phyloP scores from a whole-genome alignment of 2,113 vertebrate species.

The Seriola aureovittata region DNA sequence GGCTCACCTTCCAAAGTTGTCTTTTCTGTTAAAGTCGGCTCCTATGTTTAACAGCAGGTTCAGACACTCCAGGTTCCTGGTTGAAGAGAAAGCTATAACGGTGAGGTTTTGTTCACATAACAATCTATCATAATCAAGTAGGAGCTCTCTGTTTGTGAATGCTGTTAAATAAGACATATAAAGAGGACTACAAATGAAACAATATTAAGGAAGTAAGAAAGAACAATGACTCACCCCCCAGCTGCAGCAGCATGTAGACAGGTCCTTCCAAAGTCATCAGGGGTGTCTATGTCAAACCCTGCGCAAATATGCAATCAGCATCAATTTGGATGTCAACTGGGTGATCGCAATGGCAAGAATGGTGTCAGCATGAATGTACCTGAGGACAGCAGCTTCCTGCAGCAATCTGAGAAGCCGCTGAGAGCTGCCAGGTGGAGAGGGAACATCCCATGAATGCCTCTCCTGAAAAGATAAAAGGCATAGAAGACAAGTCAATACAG shows the following conservation, averaged over 20 bases:
- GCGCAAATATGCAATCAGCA: conserved; percentile 56
- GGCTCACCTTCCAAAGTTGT: conserved; percentile 94
- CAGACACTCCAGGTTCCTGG: conserved; percentile 97
- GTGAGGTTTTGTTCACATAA: neutral
- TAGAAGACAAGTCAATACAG: conserved; percentile 49
- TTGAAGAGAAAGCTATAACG: conserved; percentile 15
- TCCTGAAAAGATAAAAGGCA: conserved; percentile 82
- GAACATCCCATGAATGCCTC: conserved; percentile 97
- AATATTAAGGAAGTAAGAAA: neutral
- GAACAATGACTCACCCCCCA: conserved; percentile 90
- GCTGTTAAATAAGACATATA: neutral
- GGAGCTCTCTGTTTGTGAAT: neutral
- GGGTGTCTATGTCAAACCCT: conserved; percentile 96
- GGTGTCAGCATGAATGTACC: conserved; percentile 81
- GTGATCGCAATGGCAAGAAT: conserved; percentile 1
- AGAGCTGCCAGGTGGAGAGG: conserved; percentile 97
- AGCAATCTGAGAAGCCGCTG: conserved; percentile 98
- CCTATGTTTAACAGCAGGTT: conserved; percentile 96
- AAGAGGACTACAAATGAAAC: neutral
- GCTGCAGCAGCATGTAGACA: conserved; percentile 98
- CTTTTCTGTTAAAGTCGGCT: conserved; percentile 97
- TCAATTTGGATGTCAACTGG: conserved; percentile 37
- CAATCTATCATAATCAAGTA: too few species aligned
- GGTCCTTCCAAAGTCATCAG: conserved; percentile 97
- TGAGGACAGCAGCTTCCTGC: conserved; percentile 96